phyloP scores from a whole-genome alignment of 30 jellyfish, hydroid and myxozoan species.

The Hydractinia echinata region DNA sequence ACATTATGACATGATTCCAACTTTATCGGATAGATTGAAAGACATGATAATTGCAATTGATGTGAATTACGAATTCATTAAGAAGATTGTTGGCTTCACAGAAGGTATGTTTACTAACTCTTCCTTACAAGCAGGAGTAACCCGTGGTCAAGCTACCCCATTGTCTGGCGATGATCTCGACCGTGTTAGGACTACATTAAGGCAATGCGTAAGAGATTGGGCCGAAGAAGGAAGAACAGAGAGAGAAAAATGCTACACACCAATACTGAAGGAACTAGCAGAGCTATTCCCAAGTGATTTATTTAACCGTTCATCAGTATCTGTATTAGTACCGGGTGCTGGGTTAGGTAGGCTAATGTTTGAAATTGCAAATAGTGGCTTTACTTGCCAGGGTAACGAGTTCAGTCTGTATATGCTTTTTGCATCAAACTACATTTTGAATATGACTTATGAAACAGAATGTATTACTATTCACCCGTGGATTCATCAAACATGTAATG shows the following conservation, averaged over 20 bases:
- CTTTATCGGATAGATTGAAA: conserved; percentile 32
- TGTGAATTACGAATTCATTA: conserved; percentile 48
- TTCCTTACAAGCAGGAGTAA: conserved; percentile 27
- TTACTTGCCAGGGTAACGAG: conserved; percentile 88
- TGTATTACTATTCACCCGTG: conserved; percentile 81
- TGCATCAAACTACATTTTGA: conserved; percentile 82
- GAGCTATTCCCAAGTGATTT: conserved; percentile 42
- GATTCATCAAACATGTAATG: conserved; percentile 89
- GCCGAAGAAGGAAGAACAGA: conserved; percentile 83
- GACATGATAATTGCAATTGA: conserved; percentile 59
- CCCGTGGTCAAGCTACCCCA: conserved; percentile 19
- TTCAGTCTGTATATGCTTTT: conserved; percentile 90
- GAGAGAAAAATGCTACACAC: conserved; percentile 59
- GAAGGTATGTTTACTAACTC: conserved; percentile 79
- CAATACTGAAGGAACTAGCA: conserved; percentile 56
- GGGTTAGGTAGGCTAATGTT: conserved; percentile 94
- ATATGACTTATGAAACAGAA: conserved; percentile 26
- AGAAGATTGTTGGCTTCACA: conserved; percentile 41
- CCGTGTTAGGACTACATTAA: conserved; percentile 84
- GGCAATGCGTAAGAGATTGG: conserved; percentile 97
- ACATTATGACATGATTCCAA: conserved; percentile 66
- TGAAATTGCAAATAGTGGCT: conserved; percentile 89
- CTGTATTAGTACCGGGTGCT: conserved; percentile 95
- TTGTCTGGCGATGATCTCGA: conserved; percentile 57
- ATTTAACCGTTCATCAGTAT: conserved; percentile 28